Conservation (phyloP, 2,797 vertebrate species). For the Pipistrellus nathusii region DNA sequence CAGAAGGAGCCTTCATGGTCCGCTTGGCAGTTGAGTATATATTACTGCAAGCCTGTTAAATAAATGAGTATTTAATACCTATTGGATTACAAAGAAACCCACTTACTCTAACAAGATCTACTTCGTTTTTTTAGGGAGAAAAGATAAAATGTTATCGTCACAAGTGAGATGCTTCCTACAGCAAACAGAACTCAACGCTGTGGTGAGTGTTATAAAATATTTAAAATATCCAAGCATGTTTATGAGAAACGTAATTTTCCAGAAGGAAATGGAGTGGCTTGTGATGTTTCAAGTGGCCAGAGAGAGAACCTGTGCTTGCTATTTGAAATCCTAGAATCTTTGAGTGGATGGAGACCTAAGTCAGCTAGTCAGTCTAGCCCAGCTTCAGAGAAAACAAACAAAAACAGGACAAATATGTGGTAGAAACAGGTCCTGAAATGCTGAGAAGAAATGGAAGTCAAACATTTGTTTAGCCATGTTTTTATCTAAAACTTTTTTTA, state of each 20-base stretch:
- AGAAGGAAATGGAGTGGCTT: neutral
- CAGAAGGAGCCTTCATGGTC: conserved; percentile 85
- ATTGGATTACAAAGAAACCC: conserved; percentile 1
- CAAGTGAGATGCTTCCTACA: neutral
- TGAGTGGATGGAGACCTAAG: neutral
- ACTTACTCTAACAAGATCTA: conserved; percentile 19
- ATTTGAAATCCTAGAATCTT: neutral
- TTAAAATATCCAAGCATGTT: neutral
- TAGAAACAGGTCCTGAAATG: neutral
- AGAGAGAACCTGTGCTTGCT: neutral
- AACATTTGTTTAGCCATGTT: neutral
- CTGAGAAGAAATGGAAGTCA: neutral
- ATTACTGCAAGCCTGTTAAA: conserved; percentile 85
- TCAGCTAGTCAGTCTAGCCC: neutral
- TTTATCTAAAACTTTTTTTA: neutral
- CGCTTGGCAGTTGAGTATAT: conserved; percentile 81
- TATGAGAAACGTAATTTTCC: neutral
- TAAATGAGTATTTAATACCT: conserved; percentile 85
- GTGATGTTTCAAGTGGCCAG: neutral
- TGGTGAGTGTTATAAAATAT: neutral
- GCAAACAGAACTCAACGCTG: conserved; percentile 5
- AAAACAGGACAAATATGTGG: neutral
- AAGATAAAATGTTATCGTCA: neutral
- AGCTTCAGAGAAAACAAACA: neutral
- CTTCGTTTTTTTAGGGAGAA: conserved; percentile 7